Conservation (phyloP, 2,888 invertebrate species). For the Lasioglossum figueresi region DNA sequence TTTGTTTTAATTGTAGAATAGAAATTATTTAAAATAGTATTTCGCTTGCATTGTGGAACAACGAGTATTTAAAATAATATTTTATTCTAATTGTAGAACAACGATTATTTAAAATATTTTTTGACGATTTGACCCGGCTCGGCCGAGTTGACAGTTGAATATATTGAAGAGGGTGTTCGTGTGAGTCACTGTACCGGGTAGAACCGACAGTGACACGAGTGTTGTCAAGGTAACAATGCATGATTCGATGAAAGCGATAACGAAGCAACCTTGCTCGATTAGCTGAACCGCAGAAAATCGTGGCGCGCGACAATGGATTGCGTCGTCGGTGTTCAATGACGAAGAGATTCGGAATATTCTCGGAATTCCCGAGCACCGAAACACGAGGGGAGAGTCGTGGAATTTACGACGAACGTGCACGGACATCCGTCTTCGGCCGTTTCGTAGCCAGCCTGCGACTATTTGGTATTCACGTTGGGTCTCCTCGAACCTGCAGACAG, state of each 20-base stretch:
- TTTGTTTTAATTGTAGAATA: too few relatives aligned
- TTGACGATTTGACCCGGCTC: not conserved
- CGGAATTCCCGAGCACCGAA: slow-evolving; percentile 45
- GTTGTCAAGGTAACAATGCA: not conserved
- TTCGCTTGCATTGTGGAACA: too few relatives aligned
- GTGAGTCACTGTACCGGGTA: not conserved
- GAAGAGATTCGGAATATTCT: slow-evolving; percentile 48
- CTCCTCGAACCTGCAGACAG: slow-evolving; percentile 62
- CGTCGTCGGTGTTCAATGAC: slow-evolving; percentile 38
- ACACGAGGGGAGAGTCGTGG: slow-evolving; percentile 32
- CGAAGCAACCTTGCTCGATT: slow-evolving; percentile 4
- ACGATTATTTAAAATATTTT: not conserved
- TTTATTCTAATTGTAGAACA: too few relatives aligned
- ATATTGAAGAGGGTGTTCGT: not conserved
- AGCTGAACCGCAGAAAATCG: slow-evolving; percentile 40
- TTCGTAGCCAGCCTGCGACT: slow-evolving; percentile 55
- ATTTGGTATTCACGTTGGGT: slow-evolving; percentile 67
- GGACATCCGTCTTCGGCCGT: slow-evolving; percentile 63
- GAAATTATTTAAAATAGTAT: too few relatives aligned
- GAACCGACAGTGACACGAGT: slow-evolving; percentile 13
- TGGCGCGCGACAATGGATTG: slow-evolving; percentile 31
- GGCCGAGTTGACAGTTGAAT: not conserved
- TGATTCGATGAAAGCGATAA: slow-evolving; percentile 25
- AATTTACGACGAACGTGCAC: slow-evolving; percentile 58
- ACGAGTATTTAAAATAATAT: too few relatives aligned